Base-by-base conservation (phyloP, 2,888 invertebrate genomes). In the Thymelicus lineola region DNA sequence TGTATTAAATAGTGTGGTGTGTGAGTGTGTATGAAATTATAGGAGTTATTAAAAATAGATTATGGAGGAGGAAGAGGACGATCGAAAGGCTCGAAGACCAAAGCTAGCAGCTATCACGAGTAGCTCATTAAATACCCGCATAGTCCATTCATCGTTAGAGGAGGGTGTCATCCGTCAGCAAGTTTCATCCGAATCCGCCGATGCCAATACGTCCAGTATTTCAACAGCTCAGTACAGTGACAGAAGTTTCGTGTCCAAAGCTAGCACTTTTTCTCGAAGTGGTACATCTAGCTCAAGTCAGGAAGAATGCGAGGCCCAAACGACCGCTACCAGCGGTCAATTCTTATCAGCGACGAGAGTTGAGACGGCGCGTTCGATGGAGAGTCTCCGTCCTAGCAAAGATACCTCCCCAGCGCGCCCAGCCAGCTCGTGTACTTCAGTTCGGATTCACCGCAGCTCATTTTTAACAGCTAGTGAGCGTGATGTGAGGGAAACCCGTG, bases 241-340 rank as follows among this genome's bases (percentile, higher is more conserved):
- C 72, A 86, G 91, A 74, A 93, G 94, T 75, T 89, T 94, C 75
- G 87, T 93, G n/a, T 94, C 94, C 0, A 90, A 95, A 77, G 90
- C 94, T 67, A 93, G 93, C 76, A 91, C 94, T 48, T 93, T 93
- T 74, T 94, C 93, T 7, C 88, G 94, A 38, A 95, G 95, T 71
- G 94, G 95, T 10, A 95, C 95, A 70, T 96, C 96, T 0, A 96
- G 96, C 79, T 96, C 96, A 38, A 96, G 96, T 72, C 96, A 96
- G 82, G 96, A 96, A 81, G 96, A 96, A 77, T 95, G 95, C 46
- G 95, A 96, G 77, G 95, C 95, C 75, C 92, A 89, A 71, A 89
- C 86, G 17, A 88, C 88, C 5, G 83, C 89, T 68, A 88, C 94
- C 46, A 89, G 90, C 73, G 94, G 94, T 17, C 95, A 95, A 74